These are phyloP conservation scores for Pycnomerus fuliginosus DNA, from an alignment of 2,888 invertebrate genomes.

Conservation along the genomic window DNA sequence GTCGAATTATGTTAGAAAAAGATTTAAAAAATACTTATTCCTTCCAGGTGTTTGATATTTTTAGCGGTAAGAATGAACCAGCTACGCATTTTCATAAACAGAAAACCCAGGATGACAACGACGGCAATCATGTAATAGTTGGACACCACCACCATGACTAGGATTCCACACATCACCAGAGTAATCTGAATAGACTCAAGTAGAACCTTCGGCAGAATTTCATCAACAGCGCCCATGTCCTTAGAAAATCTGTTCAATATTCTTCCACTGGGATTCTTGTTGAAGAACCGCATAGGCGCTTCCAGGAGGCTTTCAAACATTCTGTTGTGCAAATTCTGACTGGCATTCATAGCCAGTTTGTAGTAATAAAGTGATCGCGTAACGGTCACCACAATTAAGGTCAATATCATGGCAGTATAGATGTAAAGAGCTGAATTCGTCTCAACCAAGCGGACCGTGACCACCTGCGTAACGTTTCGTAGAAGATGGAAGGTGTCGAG, in stretches of 20 bases:
- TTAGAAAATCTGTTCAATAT: slow-evolving; percentile 68
- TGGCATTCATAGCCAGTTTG: slow-evolving; percentile 69
- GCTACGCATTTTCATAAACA: slow-evolving; percentile 63
- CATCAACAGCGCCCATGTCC: slow-evolving; percentile 60
- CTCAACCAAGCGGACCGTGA: neutral
- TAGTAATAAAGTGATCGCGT: slow-evolving; percentile 68
- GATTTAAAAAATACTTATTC: slow-evolving; percentile 45
- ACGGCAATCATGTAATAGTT: slow-evolving; percentile 64
- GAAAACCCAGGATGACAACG: slow-evolving; percentile 58
- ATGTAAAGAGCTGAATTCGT: slow-evolving; percentile 8
- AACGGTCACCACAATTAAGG: slow-evolving; percentile 51
- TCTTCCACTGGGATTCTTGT: slow-evolving; percentile 60
- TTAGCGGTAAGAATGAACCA: slow-evolving; percentile 68
- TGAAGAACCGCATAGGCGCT: slow-evolving; percentile 65
- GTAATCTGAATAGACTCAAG: slow-evolving; percentile 50
- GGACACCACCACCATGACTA: slow-evolving; percentile 66
- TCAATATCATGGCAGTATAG: slow-evolving; percentile 7
- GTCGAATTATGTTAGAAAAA: neutral
- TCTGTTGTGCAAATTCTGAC: slow-evolving; percentile 55
- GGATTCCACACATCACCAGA: slow-evolving; percentile 66
- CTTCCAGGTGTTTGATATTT: slow-evolving; percentile 63
- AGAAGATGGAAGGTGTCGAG: too few species aligned
- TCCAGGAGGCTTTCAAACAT: slow-evolving; percentile 55
- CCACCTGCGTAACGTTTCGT: too few species aligned
- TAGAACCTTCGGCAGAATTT: slow-evolving; percentile 45